A percentile compares a stretch with the other conserved stretches of the same genome.
phyloP scores from a whole-genome alignment of 2,113 vertebrate genomes.

The Anolis carolinensis region DNA sequence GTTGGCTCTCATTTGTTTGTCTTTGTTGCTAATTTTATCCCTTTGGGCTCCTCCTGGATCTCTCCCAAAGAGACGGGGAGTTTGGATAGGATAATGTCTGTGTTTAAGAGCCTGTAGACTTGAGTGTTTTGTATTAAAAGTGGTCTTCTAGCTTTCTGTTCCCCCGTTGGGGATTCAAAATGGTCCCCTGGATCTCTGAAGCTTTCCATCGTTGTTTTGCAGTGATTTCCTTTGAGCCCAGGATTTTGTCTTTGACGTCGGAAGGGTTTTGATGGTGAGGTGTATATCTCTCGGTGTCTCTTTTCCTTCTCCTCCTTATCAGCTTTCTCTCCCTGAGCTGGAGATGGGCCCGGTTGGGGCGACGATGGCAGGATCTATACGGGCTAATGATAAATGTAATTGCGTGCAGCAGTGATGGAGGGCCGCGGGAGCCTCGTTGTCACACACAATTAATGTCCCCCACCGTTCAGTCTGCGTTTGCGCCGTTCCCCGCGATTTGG shows the following conservation, averaged over 20 bases:
- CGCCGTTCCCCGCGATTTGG: slow-evolving; percentile 67
- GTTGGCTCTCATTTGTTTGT: too few relatives aligned
- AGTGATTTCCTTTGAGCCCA: not conserved
- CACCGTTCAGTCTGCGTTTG: slow-evolving; percentile 71
- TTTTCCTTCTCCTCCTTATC: not conserved
- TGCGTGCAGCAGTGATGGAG: slow-evolving; percentile 85
- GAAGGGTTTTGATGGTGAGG: not conserved
- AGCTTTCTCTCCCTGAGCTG: slow-evolving; percentile 12
- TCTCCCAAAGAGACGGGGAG: too few relatives aligned
- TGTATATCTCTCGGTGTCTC: too few relatives aligned
- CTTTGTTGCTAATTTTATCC: too few relatives aligned
- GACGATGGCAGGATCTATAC: slow-evolving; percentile 60
- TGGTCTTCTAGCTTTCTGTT: too few relatives aligned
- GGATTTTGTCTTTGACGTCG: not conserved
- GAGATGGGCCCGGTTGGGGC: slow-evolving; percentile 41
- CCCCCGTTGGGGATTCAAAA: too few relatives aligned
- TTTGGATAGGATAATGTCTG: too few relatives aligned
- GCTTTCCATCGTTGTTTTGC: not conserved
- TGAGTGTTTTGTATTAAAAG: too few relatives aligned
- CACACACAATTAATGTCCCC: slow-evolving; percentile 83
- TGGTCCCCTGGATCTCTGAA: too few relatives aligned
- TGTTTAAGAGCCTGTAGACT: too few relatives aligned
- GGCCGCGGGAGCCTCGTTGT: slow-evolving; percentile 77
- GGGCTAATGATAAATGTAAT: slow-evolving; percentile 79
- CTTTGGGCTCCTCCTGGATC: too few relatives aligned